Evolutionary conservation across 2,888 invertebrate genomes (phyloP).

Genomic region (Mylabris sibirica): DNA sequence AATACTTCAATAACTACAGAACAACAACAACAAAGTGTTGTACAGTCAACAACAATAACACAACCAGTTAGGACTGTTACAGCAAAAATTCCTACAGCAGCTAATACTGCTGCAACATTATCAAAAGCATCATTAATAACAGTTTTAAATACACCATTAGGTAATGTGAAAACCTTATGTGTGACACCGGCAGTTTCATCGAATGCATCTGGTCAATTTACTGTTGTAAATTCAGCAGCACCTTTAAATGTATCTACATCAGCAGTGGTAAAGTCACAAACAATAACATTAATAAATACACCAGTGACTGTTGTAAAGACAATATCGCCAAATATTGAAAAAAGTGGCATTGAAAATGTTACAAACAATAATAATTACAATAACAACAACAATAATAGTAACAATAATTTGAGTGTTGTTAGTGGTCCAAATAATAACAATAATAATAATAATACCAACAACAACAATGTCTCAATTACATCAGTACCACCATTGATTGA

Average conservation of each 20-base stretch:
- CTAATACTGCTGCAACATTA: conserved; percentile 30
- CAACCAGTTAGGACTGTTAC: conserved; percentile 31
- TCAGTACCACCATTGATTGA: conserved; percentile 46
- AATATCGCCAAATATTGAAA: conserved; percentile 40
- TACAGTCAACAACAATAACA: conserved; percentile 29
- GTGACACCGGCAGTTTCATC: conserved; percentile 54
- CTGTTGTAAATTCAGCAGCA: conserved; percentile 55
- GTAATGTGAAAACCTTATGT: conserved; percentile 58
- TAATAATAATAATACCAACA: neutral
- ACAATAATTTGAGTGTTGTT: conserved; percentile 9
- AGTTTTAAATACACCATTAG: conserved; percentile 58
- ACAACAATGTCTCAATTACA: conserved; percentile 28
- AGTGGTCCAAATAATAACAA: conserved; percentile 11
- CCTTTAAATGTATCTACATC: conserved; percentile 53
- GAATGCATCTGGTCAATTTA: conserved; percentile 54
- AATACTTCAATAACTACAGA: conserved; percentile 20
- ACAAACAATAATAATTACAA: conserved; percentile 28
- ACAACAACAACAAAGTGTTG: conserved; percentile 15
- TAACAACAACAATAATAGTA: conserved; percentile 14
- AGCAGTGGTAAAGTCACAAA: conserved; percentile 51
- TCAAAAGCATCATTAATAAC: conserved; percentile 57
- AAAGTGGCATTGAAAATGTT: conserved; percentile 26
- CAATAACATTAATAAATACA: conserved; percentile 57
- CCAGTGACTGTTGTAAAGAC: conserved; percentile 58
- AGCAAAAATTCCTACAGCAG: conserved; percentile 44